These are phyloP conservation scores for Phaedon cochleariae DNA, from an alignment of 2,888 invertebrate species.

Conservation along the genomic window DNA sequence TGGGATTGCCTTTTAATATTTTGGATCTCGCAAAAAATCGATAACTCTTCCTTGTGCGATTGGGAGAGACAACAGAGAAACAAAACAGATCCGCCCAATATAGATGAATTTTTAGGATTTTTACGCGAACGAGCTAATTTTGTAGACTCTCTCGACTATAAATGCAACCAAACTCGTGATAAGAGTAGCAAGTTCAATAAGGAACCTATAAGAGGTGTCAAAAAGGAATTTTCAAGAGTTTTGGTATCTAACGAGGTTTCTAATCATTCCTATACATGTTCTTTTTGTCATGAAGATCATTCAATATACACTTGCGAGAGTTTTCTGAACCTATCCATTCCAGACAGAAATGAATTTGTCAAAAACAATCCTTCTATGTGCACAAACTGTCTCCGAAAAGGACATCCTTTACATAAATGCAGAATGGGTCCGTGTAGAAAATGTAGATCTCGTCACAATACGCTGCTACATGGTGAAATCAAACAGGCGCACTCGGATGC, in stretches of 20 bases:
- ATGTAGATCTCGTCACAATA: no score
- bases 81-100: background rate
- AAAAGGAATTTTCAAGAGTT: background rate
- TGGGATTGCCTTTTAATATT: constrained; percentile 20
- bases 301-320: constrained; percentile 18
- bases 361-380: constrained; percentile 12
- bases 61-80: constrained; percentile 15
- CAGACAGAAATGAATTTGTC: background rate
- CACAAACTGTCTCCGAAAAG: constrained; percentile 13
- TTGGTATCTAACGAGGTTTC: no score
- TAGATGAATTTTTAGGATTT: constrained; percentile 10
- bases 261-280: background rate
- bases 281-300: constrained; percentile 17
- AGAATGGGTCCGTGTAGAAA: background rate
- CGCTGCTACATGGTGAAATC: no score
- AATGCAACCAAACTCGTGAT: no score
- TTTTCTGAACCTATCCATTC: no score
- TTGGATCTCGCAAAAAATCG: constrained; percentile 14
- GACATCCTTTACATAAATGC: background rate
- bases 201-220: background rate
- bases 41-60: constrained; percentile 1
- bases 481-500: no score
- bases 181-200: background rate
- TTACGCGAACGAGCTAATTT: no score
- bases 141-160: no score